Conservation (phyloP, 37 sponge, comb jelly and placozoan species). For the Crambe crambe region DNA sequence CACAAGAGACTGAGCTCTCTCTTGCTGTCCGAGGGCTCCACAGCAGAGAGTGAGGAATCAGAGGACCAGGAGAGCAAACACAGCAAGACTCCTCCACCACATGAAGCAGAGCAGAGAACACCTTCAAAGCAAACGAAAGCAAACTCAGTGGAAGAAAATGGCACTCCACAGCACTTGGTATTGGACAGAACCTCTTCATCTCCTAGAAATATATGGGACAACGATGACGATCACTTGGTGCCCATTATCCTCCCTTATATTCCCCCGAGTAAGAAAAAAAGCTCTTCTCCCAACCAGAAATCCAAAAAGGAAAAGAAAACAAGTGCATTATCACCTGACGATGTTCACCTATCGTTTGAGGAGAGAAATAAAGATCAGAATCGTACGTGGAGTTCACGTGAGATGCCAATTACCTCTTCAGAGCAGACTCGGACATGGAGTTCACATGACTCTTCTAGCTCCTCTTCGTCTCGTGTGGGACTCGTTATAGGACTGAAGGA, state of each 20-base stretch:
- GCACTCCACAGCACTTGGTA: not conserved
- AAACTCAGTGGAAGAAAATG: not conserved
- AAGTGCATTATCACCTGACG: too few relatives aligned
- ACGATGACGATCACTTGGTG: conserved; percentile 6
- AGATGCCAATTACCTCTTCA: not conserved
- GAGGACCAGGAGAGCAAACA: not conserved
- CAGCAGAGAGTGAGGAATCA: not conserved
- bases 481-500: conserved; percentile 12
- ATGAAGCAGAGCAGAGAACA: not conserved
- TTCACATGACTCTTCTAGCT: not conserved
- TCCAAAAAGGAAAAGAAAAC: too few relatives aligned
- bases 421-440: too few relatives aligned
- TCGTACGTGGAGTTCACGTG: too few relatives aligned
- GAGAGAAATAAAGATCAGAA: too few relatives aligned
- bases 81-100: not conserved
- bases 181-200: not conserved
- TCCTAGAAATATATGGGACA: not conserved
- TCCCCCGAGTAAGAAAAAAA: not conserved
- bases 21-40: not conserved
- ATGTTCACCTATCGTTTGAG: too few relatives aligned
- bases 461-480: not conserved
- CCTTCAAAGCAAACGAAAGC: not conserved
- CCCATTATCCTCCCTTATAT: not conserved
- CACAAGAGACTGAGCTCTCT: not conserved
- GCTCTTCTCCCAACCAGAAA: not conserved